These are phyloP conservation scores for Patella depressa DNA, from an alignment of 2,888 invertebrate species.

Conservation along the genomic window DNA sequence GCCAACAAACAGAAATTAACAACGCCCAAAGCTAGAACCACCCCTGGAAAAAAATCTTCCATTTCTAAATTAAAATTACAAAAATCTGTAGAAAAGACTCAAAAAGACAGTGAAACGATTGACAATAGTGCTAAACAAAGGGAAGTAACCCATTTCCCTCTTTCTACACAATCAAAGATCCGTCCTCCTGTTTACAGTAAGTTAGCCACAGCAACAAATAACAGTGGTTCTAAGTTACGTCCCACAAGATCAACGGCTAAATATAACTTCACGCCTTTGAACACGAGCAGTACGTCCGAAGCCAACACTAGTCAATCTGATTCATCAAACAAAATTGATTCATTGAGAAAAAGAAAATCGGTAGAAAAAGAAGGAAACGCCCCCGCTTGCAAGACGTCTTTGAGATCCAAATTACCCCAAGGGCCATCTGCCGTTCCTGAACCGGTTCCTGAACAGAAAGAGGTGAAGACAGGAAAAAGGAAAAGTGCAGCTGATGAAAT, in stretches of 20 bases:
- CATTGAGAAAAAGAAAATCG: neutral
- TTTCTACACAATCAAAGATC: neutral
- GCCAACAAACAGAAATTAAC: neutral
- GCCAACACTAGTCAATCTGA: too few species aligned
- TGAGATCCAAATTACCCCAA: neutral
- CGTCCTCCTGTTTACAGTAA: neutral
- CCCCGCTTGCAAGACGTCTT: neutral
- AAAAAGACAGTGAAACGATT: neutral
- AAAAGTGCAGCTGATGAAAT: neutral
- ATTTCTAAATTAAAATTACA: neutral
- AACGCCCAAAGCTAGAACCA: neutral
- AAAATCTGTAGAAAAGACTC: neutral
- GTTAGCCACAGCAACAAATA: neutral
- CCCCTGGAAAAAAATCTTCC: neutral
- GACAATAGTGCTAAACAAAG: neutral
- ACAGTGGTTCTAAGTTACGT: slow-evolving; percentile 10
- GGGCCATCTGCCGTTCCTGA: too few species aligned
- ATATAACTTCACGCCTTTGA: neutral
- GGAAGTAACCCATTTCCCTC: neutral
- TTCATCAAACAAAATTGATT: neutral
- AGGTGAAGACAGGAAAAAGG: neutral
- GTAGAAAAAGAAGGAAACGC: neutral
- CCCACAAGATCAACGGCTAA: neutral
- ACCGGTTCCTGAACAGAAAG: neutral
- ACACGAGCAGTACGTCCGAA: too few species aligned